Conservation (phyloP, 2,113 vertebrate genomes). For the Rhinolophus sinicus region DNA sequence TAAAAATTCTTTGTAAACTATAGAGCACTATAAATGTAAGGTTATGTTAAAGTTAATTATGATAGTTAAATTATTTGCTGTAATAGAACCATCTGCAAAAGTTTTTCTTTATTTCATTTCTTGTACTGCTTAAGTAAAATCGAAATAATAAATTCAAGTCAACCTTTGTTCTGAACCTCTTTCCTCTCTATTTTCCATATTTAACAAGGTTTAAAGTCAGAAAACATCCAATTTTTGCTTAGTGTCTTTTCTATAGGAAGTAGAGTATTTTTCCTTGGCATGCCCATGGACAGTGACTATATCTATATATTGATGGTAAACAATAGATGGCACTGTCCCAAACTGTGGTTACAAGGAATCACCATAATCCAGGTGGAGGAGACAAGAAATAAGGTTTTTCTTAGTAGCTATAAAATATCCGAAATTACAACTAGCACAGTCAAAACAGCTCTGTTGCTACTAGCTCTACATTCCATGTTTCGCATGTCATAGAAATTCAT, state of each 20-base stretch:
- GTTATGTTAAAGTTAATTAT: background rate
- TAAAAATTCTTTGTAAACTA: slow-evolving; percentile 31
- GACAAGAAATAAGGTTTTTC: slow-evolving; percentile 42
- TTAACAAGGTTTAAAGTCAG: slow-evolving; percentile 24
- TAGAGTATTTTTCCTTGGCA: background rate
- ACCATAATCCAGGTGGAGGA: background rate
- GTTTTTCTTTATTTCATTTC: background rate
- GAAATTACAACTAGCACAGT: slow-evolving; percentile 26
- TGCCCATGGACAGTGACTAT: background rate
- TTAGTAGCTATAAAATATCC: slow-evolving; percentile 22
- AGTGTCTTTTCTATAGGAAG: background rate
- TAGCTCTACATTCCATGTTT: slow-evolving; percentile 55
- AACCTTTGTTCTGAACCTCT: background rate
- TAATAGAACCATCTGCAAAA: slow-evolving; percentile 23
- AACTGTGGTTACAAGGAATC: background rate
- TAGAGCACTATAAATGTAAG: background rate
- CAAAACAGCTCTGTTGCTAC: slow-evolving; percentile 61
- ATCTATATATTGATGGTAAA: slow-evolving; percentile 1
- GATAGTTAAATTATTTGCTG: background rate
- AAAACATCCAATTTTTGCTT: background rate
- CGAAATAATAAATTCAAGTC: background rate
- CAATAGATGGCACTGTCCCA: background rate
- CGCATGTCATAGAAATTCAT: slow-evolving; percentile 56
- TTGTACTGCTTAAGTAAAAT: background rate
- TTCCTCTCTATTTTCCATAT: background rate